A percentile compares a stretch with the other conserved stretches of the same genome.
Conservation (phyloP, 2,888 invertebrate genomes). For the Meandrusa payeni region DNA sequence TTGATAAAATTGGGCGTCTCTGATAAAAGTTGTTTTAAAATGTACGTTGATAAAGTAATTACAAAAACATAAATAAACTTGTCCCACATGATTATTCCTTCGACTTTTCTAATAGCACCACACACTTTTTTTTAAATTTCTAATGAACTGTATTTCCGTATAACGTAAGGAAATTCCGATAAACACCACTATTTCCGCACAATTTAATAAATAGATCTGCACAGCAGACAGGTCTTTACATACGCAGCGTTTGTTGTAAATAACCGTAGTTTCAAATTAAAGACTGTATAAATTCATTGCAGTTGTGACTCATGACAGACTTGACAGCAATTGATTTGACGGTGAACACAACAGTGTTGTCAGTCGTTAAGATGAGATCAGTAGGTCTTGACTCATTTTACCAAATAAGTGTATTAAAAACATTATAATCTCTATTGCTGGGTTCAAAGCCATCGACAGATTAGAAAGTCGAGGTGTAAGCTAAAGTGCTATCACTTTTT, state of each 20-base stretch:
- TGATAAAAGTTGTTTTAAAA: slow-evolving; percentile 71
- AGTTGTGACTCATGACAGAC: slow-evolving; percentile 16
- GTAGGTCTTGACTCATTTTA: no score
- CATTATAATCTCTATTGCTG: no score
- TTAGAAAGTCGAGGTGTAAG: no score
- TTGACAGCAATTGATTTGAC: slow-evolving; percentile 3
- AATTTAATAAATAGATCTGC: neutral
- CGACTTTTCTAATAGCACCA: no score
- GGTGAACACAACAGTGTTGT: neutral
- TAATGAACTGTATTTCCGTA: slow-evolving; percentile 3
- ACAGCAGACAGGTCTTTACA: slow-evolving; percentile 15
- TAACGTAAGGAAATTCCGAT: slow-evolving; percentile 1
- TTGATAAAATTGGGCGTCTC: slow-evolving; percentile 75
- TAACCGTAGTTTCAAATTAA: slow-evolving; percentile 17
- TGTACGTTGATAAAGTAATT: slow-evolving; percentile 58
- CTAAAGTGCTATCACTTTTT: no score
- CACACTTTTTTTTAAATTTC: slow-evolving; percentile 3
- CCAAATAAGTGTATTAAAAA: no score
- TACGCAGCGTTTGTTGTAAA: slow-evolving; percentile 15
- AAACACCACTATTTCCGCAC: neutral
- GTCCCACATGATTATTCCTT: slow-evolving; percentile 55
- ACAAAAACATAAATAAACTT: slow-evolving; percentile 63
- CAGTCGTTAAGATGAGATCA: neutral
- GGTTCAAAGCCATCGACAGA: no score
- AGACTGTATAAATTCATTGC: slow-evolving; percentile 11